A percentile compares a stretch with the other conserved stretches of the same genome.
phyloP scores from a whole-genome alignment of 2,113 vertebrate species.

The Tenrec ecaudatus region DNA sequence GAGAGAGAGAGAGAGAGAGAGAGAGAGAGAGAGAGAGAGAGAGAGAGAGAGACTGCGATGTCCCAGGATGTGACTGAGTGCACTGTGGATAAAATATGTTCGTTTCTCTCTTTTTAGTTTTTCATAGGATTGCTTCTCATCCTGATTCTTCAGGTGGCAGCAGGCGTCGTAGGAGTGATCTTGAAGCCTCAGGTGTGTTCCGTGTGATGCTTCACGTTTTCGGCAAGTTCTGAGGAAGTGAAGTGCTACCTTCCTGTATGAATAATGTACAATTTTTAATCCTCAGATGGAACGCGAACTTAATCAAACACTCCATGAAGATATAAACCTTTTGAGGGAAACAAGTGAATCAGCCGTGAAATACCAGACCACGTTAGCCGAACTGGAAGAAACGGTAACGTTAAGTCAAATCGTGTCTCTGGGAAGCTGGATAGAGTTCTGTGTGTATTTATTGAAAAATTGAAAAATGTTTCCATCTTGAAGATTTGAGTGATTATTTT shows the following conservation, averaged over 20 bases:
- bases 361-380: conserved; percentile 47
- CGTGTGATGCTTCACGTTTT: neutral
- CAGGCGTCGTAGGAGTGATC: conserved; percentile 84
- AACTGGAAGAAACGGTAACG: conserved; percentile 83
- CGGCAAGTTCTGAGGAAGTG: conserved; percentile 24
- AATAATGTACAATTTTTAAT: conserved; percentile 63
- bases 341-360: accelerated
- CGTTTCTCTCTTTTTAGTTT: conserved; percentile 83
- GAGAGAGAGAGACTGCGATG: accelerated
- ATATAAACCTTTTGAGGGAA: neutral
- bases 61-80: neutral
- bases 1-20: accelerated
- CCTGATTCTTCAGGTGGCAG: conserved; percentile 85
- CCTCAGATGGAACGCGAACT: conserved; percentile 73
- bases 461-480: conserved; percentile 12
- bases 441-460: neutral
- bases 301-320: accelerated
- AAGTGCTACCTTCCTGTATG: neutral
- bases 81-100: neutral
- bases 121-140: conserved; percentile 88
- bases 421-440: neutral
- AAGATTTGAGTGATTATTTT: neutral
- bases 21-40: no score
- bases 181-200: conserved; percentile 83
- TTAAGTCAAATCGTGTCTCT: neutral